A percentile compares a stretch with the other conserved stretches of the same genome.
Conservation (phyloP, 2,797 vertebrate species). For the Coranthus polyacanthus region DNA sequence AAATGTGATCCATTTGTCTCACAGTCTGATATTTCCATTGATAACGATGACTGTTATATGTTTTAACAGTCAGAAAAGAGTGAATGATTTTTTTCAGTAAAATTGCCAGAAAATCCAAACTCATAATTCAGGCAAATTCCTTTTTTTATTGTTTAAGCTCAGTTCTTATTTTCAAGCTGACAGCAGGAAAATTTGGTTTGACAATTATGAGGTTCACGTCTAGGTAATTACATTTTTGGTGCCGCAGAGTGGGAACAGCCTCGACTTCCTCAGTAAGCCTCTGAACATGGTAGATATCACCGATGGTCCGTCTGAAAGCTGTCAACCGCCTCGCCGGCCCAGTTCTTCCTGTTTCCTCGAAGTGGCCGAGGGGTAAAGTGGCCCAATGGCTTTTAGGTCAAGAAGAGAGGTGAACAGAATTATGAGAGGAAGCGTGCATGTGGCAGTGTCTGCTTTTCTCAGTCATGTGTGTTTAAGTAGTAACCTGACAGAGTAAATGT, state of each 20-base stretch:
- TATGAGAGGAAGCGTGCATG: conserved; percentile 85
- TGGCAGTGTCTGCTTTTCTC: conserved; percentile 84
- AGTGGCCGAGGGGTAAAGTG: conserved; percentile 74
- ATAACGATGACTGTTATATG: conserved; percentile 39
- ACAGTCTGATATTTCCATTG: conserved; percentile 63
- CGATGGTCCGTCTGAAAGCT: conserved; percentile 77
- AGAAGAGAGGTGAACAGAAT: conserved; percentile 83
- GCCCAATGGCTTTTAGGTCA: conserved; percentile 81
- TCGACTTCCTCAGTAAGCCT: conserved; percentile 61
- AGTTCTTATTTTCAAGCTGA: conserved; percentile 30
- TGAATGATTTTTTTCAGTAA: conserved; percentile 29
- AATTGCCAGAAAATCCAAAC: conserved; percentile 48
- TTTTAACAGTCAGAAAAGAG: conserved; percentile 43
- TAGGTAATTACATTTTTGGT: conserved; percentile 61
- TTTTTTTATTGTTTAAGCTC: conserved; percentile 38
- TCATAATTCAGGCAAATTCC: conserved; percentile 53
- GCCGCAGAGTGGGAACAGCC: conserved; percentile 64
- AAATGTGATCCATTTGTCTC: conserved; percentile 60
- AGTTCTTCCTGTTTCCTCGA: conserved; percentile 79
- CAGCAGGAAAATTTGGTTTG: conserved; percentile 61
- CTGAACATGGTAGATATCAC: conserved; percentile 72
- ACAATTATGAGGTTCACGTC: conserved; percentile 70
- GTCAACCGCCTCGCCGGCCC: conserved; percentile 67
- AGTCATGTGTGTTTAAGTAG: conserved; percentile 81
- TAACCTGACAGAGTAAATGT: conserved; percentile 82